Evolutionary conservation across 2,113 vertebrate genomes (phyloP).

Genomic region (Podarcis muralis): DNA sequence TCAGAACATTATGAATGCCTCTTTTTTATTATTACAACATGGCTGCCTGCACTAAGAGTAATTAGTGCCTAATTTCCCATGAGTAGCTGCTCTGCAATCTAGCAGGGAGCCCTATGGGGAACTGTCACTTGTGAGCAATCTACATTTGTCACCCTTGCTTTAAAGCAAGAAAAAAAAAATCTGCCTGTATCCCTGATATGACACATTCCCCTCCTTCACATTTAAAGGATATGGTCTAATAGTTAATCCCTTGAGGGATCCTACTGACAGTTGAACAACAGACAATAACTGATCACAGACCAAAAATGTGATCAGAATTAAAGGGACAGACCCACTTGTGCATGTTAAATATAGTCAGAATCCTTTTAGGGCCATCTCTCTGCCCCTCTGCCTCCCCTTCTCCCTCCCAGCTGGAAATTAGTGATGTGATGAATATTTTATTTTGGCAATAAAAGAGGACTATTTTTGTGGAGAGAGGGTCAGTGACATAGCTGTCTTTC

Average conservation of each 20-base stretch:
- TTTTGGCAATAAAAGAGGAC: no score
- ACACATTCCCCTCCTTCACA: no score
- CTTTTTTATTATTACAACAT: background rate
- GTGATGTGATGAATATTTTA: background rate
- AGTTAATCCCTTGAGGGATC: background rate
- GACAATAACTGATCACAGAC: background rate
- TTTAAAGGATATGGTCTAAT: background rate
- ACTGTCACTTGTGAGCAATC: background rate
- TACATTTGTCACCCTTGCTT: background rate
- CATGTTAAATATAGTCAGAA: background rate
- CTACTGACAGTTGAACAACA: background rate
- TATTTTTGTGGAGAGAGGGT: no score
- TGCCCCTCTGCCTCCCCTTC: no score
- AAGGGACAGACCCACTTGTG: background rate
- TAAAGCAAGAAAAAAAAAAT: conserved; percentile 14
- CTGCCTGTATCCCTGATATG: background rate
- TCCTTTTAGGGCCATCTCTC: background rate
- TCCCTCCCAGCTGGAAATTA: background rate
- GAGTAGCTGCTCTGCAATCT: background rate
- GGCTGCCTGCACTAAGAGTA: background rate
- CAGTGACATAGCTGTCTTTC: background rate
- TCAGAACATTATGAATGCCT: background rate
- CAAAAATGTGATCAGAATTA: background rate
- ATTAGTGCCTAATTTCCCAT: conserved; percentile 38
- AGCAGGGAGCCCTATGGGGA: background rate